A percentile compares a stretch with the other conserved stretches of the same genome.
Evolutionary conservation across 2,797 vertebrate genomes (phyloP).

Genomic region (Botia kubotai): DNA sequence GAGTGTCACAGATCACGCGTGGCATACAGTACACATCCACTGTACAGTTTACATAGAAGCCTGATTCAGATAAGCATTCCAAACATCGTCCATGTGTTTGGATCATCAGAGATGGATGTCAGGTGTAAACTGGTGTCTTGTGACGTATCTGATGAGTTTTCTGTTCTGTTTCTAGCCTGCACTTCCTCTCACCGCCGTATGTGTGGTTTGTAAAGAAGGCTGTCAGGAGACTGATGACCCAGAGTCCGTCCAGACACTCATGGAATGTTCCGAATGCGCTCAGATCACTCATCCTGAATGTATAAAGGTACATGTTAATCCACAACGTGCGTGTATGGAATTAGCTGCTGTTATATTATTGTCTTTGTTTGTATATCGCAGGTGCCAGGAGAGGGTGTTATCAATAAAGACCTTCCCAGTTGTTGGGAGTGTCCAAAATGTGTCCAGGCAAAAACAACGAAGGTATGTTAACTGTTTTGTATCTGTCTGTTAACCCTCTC

Average conservation of each 20-base stretch:
- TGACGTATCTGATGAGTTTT: not conserved
- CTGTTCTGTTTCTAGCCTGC: constrained; percentile 81
- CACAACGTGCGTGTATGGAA: not conserved
- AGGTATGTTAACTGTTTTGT: constrained; percentile 76
- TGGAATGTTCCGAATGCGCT: constrained; percentile 97
- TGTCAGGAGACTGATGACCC: constrained; percentile 83
- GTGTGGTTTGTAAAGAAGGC: constrained; percentile 92
- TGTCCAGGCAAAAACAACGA: constrained; percentile 83
- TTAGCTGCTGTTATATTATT: constrained; percentile 1
- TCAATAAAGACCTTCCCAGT: constrained; percentile 94
- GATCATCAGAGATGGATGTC: too few species aligned
- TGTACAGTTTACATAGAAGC: too few species aligned
- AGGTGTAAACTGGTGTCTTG: not conserved
- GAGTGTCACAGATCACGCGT: constrained; percentile 66
- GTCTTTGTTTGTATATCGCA: constrained; percentile 63
- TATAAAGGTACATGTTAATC: constrained; percentile 80
- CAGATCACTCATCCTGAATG: constrained; percentile 95
- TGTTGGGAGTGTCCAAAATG: constrained; percentile 98
- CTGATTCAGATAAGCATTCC: too few species aligned
- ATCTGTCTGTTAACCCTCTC: too few species aligned
- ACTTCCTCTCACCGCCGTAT: constrained; percentile 92
- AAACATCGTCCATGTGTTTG: too few species aligned
- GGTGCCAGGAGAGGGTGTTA: constrained; percentile 90
- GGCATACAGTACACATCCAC: too few species aligned
- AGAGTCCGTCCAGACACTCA: constrained; percentile 86